These are phyloP conservation scores for Criorhina ranunculi DNA, from an alignment of 2,888 invertebrate genomes.

Conservation along the genomic window DNA sequence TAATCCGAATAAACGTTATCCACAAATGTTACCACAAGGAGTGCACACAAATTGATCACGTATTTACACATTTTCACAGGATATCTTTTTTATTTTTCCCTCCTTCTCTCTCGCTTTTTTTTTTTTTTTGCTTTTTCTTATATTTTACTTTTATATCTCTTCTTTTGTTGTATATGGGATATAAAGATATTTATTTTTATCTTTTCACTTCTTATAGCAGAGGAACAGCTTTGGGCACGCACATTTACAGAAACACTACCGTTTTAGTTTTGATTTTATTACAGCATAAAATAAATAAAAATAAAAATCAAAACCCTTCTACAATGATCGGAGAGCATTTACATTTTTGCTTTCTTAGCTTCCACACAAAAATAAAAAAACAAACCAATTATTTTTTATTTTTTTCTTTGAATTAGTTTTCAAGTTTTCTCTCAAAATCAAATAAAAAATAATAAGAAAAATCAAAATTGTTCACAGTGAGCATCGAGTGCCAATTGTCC, in stretches of 20 bases:
- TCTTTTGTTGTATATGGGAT: slow-evolving; percentile 45
- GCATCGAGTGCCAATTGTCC: slow-evolving; percentile 48
- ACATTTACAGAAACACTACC: slow-evolving; percentile 57
- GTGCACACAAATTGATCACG: slow-evolving; percentile 77
- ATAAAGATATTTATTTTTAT: slow-evolving; percentile 53
- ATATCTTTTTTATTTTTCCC: slow-evolving; percentile 43
- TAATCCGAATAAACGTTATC: slow-evolving; percentile 85
- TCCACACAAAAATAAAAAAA: slow-evolving; percentile 21
- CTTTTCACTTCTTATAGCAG: slow-evolving; percentile 43
- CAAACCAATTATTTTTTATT: neutral
- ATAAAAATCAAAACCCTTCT: slow-evolving; percentile 67
- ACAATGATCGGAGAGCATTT: slow-evolving; percentile 48
- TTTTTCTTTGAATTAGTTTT: slow-evolving; percentile 7
- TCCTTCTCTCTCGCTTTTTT: slow-evolving; percentile 1
- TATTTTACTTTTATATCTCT: slow-evolving; percentile 48
- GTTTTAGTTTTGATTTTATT: slow-evolving; percentile 66
- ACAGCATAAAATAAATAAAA: slow-evolving; percentile 56
- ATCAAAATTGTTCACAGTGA: slow-evolving; percentile 51
- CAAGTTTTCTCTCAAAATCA: slow-evolving; percentile 46
- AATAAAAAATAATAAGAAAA: slow-evolving; percentile 41
- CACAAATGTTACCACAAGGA: slow-evolving; percentile 81
- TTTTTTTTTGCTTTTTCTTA: slow-evolving; percentile 22
- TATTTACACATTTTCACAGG: slow-evolving; percentile 77
- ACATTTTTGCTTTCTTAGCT: slow-evolving; percentile 59
- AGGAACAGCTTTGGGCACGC: slow-evolving; percentile 49